Evolutionary conservation across 2,797 vertebrate species (phyloP), one percentile per base, ranked within the genome.

Genomic region (Danionella dracula): DNA sequence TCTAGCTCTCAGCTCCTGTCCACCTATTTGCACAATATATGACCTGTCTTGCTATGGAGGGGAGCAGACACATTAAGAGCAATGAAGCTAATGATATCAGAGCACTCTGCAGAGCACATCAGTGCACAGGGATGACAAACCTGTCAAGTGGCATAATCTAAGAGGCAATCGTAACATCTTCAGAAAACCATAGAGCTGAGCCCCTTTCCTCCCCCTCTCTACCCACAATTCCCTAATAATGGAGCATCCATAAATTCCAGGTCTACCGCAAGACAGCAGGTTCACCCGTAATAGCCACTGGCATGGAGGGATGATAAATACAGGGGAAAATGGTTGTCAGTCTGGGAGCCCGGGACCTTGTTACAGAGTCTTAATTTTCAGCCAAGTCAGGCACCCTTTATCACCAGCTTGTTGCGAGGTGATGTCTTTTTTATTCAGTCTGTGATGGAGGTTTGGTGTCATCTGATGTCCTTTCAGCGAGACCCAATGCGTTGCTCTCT

Each of bases 71-170:
- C 93, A 95, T 96, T 94, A 96, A 91, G 88, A 91, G 92, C 81
- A 94, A 94, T 93, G 93, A 90, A 92, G 92, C 92, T 94, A 95
- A 98, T 94, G 92, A 94, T 93, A 94, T 94, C 93, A 92, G 89
- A 94, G 90, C 92, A 90, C 92, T 94, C 91, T 90, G 87, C 87
- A 90, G 91, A 92, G 90, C 90, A 92, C 91, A 90, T 91, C 91
- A 91, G 89, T 79, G 81, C 79, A 90, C 89, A 89, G 88, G 84
- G 88, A 92, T 93, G 92, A 95, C 93, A 93, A 92, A 93, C 89
- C 91, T 96, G 93, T 96, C 93, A 94, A 89, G 74, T 88, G 88
- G 84, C 83, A 90, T 95, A 95, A 95, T 95, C 91, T 93, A 93
- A 85, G 90, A 91, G 88, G 87, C 88, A 86, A 92, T 92, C 84